Evolutionary conservation across 2,113 vertebrate species (phyloP).

Genomic region (Pycnonotus jocosus): DNA sequence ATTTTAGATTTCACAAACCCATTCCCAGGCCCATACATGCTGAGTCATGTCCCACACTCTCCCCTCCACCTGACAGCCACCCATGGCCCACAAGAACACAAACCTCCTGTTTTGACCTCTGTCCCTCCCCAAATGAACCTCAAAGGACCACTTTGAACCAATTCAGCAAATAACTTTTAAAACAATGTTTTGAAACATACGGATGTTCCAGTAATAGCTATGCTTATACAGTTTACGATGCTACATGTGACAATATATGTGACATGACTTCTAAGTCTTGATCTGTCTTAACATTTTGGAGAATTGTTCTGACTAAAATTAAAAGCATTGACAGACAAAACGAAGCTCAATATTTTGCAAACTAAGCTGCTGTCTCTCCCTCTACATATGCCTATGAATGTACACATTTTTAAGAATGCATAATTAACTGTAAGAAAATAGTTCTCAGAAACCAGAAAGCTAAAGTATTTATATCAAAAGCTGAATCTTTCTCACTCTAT

Average conservation of each 20-base stretch:
- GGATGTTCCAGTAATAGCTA: neutral
- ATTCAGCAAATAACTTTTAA: neutral
- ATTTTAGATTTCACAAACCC: neutral
- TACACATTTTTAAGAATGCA: slow-evolving; percentile 21
- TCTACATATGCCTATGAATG: slow-evolving; percentile 1
- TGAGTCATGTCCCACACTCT: neutral
- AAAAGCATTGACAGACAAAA: neutral
- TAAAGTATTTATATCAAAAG: slow-evolving; percentile 34
- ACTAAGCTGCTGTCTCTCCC: neutral
- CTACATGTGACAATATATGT: neutral
- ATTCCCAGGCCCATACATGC: neutral
- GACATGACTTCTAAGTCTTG: neutral
- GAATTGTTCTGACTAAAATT: neutral
- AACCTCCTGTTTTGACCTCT: neutral
- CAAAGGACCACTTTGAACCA: neutral
- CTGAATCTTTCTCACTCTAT: slow-evolving; percentile 15
- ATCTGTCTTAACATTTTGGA: neutral
- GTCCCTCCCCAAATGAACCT: neutral
- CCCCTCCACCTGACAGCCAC: accelerated
- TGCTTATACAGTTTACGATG: neutral
- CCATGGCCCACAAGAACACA: neutral
- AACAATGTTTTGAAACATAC: neutral
- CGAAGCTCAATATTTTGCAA: slow-evolving; percentile 18
- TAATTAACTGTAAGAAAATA: slow-evolving; percentile 42
- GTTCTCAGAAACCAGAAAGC: slow-evolving; percentile 30